phyloP scores from a whole-genome alignment of 2,113 vertebrate species.

The Hippopotamus amphibius region DNA sequence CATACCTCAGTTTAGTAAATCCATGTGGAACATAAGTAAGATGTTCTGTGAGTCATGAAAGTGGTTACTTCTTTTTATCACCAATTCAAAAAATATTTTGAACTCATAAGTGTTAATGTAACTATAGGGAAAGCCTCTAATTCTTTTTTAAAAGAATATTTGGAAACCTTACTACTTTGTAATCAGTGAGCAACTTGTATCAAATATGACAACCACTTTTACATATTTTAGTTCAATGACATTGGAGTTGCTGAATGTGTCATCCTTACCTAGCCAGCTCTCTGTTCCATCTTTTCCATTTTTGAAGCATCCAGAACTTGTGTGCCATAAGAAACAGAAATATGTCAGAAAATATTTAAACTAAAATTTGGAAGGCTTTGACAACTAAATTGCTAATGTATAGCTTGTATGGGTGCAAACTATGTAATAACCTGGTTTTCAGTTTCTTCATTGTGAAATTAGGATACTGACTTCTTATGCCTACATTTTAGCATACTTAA shows the following conservation, averaged over 20 bases:
- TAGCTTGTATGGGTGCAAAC: neutral
- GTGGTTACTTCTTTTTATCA: neutral
- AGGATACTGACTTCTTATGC: neutral
- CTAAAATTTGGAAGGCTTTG: neutral
- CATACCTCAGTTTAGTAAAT: neutral
- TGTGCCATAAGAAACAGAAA: neutral
- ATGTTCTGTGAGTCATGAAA: neutral
- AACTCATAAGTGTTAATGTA: neutral
- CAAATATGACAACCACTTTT: neutral
- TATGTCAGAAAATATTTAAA: constrained; percentile 15
- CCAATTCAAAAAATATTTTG: neutral
- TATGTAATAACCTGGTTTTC: neutral
- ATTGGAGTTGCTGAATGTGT: neutral
- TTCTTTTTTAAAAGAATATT: neutral
- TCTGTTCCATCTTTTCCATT: neutral
- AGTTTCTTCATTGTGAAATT: constrained; percentile 16
- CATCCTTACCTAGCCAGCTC: neutral
- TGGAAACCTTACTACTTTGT: neutral
- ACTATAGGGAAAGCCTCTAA: neutral
- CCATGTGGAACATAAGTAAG: neutral
- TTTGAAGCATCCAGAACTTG: neutral
- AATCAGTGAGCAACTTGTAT: neutral
- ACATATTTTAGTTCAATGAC: neutral
- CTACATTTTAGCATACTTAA: constrained; percentile 42
- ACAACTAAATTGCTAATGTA: neutral